Percentiles rank a stretch among this genome's conserved stretches.
phyloP scores from a whole-genome alignment of 1,140 invertebrate genomes.

The Chironomus striatipennis region DNA sequence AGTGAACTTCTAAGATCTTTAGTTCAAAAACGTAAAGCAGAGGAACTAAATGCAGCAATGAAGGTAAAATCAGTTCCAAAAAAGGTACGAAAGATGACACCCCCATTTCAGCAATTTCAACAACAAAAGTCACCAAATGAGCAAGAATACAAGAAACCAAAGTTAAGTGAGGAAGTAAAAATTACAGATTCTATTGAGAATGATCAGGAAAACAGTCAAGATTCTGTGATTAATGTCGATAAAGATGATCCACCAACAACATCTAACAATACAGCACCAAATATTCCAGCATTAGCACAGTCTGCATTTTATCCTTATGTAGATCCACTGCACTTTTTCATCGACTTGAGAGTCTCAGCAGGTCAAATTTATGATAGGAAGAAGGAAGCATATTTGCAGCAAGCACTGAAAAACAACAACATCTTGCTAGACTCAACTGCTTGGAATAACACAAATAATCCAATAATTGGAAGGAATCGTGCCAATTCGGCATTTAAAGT shows the following conservation, averaged over 20 bases:
- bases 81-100: neutral
- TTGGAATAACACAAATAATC: slow-evolving; percentile 10
- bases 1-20: neutral
- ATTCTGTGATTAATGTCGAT: slow-evolving; percentile 18
- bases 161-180: neutral
- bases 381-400: slow-evolving; percentile 14
- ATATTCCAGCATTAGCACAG: neutral
- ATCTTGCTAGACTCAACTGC: neutral
- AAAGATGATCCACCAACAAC: neutral
- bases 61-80: neutral
- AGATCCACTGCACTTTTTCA: slow-evolving; percentile 7
- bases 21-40: slow-evolving; percentile 3
- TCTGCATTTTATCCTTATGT: slow-evolving; percentile 6
- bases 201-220: slow-evolving; percentile 6
- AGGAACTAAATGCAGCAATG: slow-evolving; percentile 11
- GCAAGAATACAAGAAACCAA: neutral
- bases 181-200: neutral
- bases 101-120: neutral
- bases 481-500: slow-evolving; percentile 7
- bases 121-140: neutral
- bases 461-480: slow-evolving; percentile 3
- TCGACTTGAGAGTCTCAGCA: neutral
- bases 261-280: neutral
- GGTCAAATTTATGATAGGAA: slow-evolving; percentile 14
- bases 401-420: neutral